Base-by-base conservation (phyloP, 2,113 vertebrate genomes). In the Callorhinus ursinus region DNA sequence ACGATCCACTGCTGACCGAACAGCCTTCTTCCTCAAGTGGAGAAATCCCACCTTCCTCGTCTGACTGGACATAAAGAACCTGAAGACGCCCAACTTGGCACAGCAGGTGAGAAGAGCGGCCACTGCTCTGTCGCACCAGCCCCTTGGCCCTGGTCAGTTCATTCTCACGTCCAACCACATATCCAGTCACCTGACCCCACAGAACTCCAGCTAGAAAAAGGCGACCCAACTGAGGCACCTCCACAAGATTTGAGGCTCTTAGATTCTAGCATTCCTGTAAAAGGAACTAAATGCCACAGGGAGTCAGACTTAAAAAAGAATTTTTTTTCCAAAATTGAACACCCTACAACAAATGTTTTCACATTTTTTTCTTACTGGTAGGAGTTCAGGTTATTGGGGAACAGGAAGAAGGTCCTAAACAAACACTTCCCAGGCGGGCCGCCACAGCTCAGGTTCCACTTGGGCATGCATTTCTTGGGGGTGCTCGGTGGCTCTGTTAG, bases 91-190 rank as follows among this genome's bases (percentile, higher is more conserved):
- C 49, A 77, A 19, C 49, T 1, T 14, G 21, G 49, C 26, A 63
- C 13, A 49, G 67, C 0, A 6, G 26, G 13, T 2, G 11, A 80
- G 21, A 59, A 76, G 39, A 46, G 36, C 0, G 0, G 22, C 8
- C 13, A 11, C 5, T 14, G 2, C 12, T 79, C 46, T 88, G 57
- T 7, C 46, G 42, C 3, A 15, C 15, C 57, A 61, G 26, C 18
- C 67, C 22, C 59, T 24, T 4, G 59, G 28, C 53, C 18, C 28
- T 28, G 14, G 31, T 71, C 31, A 63, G 31, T 28, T 15, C 10
- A n/a, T 31, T 49, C 28, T 22, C 53, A 63, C 4, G 0, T 5
- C 1, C 39, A n/a, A 7, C 11, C 33, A 63, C 67, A 55, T 28
- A 53, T 9, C 11, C 26, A 63, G 57, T 18, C 46, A 16, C 33